A percentile compares a stretch with the other conserved stretches of the same genome.
These are phyloP conservation scores for Zaprionus davidi DNA, from an alignment of 1,140 invertebrate genomes.

Conservation along the genomic window DNA sequence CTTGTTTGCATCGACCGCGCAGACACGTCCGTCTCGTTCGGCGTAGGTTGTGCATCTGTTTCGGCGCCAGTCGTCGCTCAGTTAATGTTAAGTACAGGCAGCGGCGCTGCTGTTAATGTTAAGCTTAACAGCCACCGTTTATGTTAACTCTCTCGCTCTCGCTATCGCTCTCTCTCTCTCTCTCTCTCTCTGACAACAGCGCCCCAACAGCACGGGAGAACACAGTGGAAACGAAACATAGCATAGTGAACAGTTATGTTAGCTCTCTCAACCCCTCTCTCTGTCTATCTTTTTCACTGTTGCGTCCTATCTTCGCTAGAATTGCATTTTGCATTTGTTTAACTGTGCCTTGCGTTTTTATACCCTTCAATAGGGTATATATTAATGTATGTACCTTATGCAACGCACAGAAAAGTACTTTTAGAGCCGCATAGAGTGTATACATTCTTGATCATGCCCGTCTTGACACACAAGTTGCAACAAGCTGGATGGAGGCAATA, in stretches of 20 bases:
- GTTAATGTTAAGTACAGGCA: conserved; percentile 30
- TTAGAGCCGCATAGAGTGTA: too few relatives aligned
- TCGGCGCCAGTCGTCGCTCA: conserved; percentile 16
- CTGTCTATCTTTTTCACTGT: not conserved
- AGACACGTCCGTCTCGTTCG: conserved; percentile 44
- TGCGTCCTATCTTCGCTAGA: not conserved
- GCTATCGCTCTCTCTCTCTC: not conserved
- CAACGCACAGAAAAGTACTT: too few relatives aligned
- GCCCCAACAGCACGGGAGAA: not conserved
- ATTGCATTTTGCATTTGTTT: not conserved
- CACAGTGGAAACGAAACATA: not conserved
- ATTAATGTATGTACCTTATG: too few relatives aligned
- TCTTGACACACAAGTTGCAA: too few relatives aligned
- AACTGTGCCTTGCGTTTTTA: not conserved
- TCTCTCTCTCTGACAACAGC: not conserved
- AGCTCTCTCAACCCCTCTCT: not conserved
- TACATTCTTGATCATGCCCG: too few relatives aligned
- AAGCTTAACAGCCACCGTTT: not conserved
- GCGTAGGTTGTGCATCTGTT: conserved; percentile 47
- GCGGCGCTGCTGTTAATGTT: conserved; percentile 28
- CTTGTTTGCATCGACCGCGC: conserved; percentile 21
- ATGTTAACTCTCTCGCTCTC: not conserved
- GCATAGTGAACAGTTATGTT: not conserved
- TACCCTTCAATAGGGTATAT: not conserved
- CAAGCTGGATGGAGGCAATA: too few relatives aligned